Evolutionary conservation across 2,888 invertebrate species (phyloP), one percentile per base, ranked within the genome.

Genomic region (Drosophila imparisetae): DNA sequence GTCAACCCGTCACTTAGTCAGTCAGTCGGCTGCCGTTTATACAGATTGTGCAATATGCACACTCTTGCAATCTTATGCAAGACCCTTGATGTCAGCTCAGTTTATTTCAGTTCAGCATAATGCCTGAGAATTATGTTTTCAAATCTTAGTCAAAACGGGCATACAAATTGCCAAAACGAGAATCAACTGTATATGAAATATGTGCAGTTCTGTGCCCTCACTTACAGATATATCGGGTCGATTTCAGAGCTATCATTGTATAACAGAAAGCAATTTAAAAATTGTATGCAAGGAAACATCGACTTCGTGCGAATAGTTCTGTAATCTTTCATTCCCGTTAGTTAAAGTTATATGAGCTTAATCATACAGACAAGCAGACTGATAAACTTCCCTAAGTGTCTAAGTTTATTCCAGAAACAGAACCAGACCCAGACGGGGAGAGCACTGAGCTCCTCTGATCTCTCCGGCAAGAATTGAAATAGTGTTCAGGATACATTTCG

Each of bases 41-140:
- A 54, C 45, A 66, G 73, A 45, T 72, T 72, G 73, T 66, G 75
- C 74, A 72, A 75, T 59, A 57, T 54, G 61, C 52, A 49, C 64
- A 50, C 42, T 34, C 29, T 45, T 45, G 67, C 52, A 42, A 36
- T 27, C 55, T 68, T 64, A 79, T 66, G 69, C 70, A 68, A 79
- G 61, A 21, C 53, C 63, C 67, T 76, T 54, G 36, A 50, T 54
- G 60, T 66, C 66, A 63, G 65, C 61, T 65, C 13, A 29, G 49
- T 21, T 45, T 7, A 21, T 21, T 45, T 45, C 13, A 45, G 65
- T 65, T 72, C n/a, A 29, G 49, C 27, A 32, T 52, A 30, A 55
- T 38, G 32, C 27, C 40, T 50, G 15, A 21, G 42, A 53, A 30
- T 11, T 15, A 38, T 78, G 52, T 34, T 36, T 50, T 71, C 63